A percentile compares a stretch with the other conserved stretches of the same genome.
Conservation (phyloP, 2,888 invertebrate species). For the Tryphoninae sp. region DNA sequence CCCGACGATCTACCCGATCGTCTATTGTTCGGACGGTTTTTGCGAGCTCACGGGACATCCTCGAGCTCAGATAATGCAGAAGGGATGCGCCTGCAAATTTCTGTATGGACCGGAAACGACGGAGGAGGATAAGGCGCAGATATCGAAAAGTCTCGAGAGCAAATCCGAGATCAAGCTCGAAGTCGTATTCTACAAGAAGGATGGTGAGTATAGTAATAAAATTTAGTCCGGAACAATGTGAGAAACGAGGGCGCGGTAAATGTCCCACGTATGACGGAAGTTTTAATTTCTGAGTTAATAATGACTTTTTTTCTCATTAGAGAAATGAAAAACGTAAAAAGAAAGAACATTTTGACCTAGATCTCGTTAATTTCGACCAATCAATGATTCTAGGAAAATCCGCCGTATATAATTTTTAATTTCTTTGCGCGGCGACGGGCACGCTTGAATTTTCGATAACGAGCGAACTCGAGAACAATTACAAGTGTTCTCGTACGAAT, state of each 20-base stretch:
- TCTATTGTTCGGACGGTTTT: constrained; percentile 98
- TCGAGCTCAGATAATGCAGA: constrained; percentile 98
- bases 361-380: constrained; percentile 27
- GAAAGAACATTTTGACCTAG: constrained; percentile 35
- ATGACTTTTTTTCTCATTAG: background rate
- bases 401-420: constrained; percentile 10
- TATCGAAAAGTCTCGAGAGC: constrained; percentile 93
- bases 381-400: constrained; percentile 17
- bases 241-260: background rate
- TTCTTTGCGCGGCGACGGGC: background rate
- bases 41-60: constrained; percentile 97
- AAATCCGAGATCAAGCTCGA: constrained; percentile 97
- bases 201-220: constrained; percentile 84
- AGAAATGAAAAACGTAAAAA: background rate
- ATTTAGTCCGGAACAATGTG: background rate
- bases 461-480: constrained; percentile 6
- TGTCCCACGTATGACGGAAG: background rate
- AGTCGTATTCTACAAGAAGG: constrained; percentile 97
- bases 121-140: constrained; percentile 93
- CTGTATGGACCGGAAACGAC: constrained; percentile 95
- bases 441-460: constrained; percentile 1
- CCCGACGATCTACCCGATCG: constrained; percentile 93
- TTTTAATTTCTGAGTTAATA: background rate
- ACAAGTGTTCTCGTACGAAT: background rate
- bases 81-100: constrained; percentile 97